A percentile compares a stretch with the other conserved stretches of the same genome.
Conservation (phyloP, 2,888 invertebrate genomes). For the Caenorhabditis japonica region DNA sequence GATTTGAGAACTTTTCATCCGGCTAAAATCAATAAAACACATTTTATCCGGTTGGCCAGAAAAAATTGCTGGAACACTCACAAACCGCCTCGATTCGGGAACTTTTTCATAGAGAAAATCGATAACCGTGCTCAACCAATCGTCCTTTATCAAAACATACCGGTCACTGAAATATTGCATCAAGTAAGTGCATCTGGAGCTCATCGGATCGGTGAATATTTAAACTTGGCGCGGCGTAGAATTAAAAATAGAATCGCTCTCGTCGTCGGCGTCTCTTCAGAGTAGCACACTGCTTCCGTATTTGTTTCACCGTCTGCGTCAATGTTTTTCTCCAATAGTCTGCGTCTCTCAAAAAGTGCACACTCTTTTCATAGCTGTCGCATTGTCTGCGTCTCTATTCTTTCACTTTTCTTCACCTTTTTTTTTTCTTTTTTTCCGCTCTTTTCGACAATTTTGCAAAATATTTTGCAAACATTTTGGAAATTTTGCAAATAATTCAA, state of each 20-base stretch:
- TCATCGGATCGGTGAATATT: constrained; percentile 17
- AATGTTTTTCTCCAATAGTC: too few species aligned
- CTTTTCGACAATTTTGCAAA: background rate
- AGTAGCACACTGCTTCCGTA: too few species aligned
- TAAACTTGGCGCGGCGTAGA: constrained; percentile 7
- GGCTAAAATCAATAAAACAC: constrained; percentile 8
- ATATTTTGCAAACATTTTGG: background rate
- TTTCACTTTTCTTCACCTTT: background rate
- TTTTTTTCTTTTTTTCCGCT: background rate
- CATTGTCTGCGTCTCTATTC: background rate
- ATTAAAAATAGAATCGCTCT: too few species aligned
- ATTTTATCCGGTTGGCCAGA: background rate
- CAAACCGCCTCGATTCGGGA: constrained; percentile 12
- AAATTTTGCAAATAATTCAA: too few species aligned
- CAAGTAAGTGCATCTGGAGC: constrained; percentile 18
- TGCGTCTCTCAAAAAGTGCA: too few species aligned
- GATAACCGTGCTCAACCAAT: constrained; percentile 31
- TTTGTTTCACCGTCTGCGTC: too few species aligned
- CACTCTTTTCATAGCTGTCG: background rate
- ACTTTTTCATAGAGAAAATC: constrained; percentile 15
- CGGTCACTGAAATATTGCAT: constrained; percentile 35
- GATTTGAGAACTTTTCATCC: constrained; percentile 28
- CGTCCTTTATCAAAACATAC: constrained; percentile 41
- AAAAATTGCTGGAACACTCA: constrained; percentile 3
- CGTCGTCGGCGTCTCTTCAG: too few species aligned